Base-by-base conservation (phyloP, 2,797 vertebrate genomes). In the Xerus rutilus region DNA sequence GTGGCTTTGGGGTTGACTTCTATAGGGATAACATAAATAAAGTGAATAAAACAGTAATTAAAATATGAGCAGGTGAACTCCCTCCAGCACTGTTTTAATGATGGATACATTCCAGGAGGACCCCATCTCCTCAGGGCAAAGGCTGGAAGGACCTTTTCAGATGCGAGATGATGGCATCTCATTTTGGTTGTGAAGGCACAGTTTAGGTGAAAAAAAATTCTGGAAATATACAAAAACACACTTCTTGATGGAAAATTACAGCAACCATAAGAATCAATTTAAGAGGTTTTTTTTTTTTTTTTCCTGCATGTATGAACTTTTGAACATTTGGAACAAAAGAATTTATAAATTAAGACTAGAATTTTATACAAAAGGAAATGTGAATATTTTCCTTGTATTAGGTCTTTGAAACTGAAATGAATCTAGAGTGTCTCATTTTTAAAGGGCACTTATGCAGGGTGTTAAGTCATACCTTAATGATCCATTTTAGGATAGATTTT, bases 61-160 rank as follows among this genome's bases (percentile, higher is more conserved):
- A 97, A 95, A 76, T 79, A n/a, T 3, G 32, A 93, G 28, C 59
- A 89, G 82, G 43, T 89, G 62, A 83, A 87, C 39, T 85, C 94
- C 97, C 95, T 97, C 87, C 69, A 97, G 97, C 96, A 64, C 57
- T 95, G 70, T 97, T 97, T 96, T 97, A 98, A 98, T 96, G 97
- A 97, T 47, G 86, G 87, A 13, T 74, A 88, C 32, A 43, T 95
- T 95, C 89, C 30, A 86, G 90, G 72, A 92, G 43, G 20, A 69
- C 84, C 92, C 52, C 83, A 20, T 32, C 5, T 97, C 96, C 96
- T 96, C 54, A 9, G 82, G 95, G 95, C 93, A 95, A 93, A 89
- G 77, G 11, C 59, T 73, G 8, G 69, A 82, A 89, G 62, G 49
- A 57, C 79, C 39, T 87, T 89, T 88, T 65, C 13, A 89, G 92